These are phyloP conservation scores for Gallinago nigripennis DNA, from an alignment of 2,797 vertebrate genomes.

Conservation along the genomic window DNA sequence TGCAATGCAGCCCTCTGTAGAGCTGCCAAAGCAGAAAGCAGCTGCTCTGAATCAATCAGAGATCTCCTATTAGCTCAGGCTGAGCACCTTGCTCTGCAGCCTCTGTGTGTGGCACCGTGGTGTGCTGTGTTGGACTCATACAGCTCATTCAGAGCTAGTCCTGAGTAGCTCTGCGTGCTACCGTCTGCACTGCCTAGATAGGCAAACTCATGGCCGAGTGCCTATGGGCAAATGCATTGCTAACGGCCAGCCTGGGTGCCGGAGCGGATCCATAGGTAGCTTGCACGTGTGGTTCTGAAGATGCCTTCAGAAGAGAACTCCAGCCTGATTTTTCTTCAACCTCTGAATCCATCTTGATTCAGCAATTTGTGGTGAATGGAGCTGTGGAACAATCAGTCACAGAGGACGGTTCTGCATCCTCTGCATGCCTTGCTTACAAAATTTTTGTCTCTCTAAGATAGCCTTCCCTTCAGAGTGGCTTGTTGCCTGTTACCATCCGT, in stretches of 20 bases:
- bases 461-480: not conserved
- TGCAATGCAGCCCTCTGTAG: not conserved
- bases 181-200: not conserved
- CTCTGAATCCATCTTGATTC: not conserved
- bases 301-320: not conserved
- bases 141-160: not conserved
- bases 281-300: not conserved
- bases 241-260: not conserved
- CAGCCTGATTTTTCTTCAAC: accelerated
- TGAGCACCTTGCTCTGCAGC: not conserved
- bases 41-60: accelerated
- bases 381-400: not conserved
- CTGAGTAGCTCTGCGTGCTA: accelerated
- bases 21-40: not conserved
- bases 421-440: not conserved
- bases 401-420: not conserved
- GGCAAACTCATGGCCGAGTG: not conserved
- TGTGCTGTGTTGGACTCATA: accelerated
- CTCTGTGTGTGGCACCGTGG: not conserved
- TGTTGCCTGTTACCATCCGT: no score
- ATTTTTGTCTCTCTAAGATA: not conserved
- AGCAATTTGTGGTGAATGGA: not conserved
- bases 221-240: not conserved
- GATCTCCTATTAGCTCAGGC: not conserved
- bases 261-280: not conserved